phyloP scores from a whole-genome alignment of 2,113 vertebrate genomes.

The Porphyrio hochstetteri region DNA sequence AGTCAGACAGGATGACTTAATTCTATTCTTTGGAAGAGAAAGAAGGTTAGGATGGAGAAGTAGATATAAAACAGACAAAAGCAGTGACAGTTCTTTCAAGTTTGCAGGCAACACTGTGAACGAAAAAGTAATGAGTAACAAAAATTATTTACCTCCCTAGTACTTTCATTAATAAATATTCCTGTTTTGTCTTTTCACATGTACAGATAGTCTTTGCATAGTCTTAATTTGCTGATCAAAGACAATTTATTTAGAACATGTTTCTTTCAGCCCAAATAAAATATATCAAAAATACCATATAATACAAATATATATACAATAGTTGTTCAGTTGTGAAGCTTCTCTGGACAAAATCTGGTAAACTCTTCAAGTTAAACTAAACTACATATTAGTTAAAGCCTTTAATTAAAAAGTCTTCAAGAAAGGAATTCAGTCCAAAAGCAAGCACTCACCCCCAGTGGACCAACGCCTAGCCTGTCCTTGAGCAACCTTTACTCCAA shows the following conservation, averaged over 20 bases:
- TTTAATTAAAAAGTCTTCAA: background rate
- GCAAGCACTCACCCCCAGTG: background rate
- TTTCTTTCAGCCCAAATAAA: background rate
- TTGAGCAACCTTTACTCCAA: background rate
- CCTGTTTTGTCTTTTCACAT: background rate
- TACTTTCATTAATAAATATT: background rate
- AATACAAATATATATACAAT: background rate
- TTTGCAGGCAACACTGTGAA: background rate
- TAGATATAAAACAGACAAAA: background rate
- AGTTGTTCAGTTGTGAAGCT: background rate
- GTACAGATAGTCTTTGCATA: background rate
- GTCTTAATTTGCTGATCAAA: background rate
- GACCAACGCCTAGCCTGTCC: background rate
- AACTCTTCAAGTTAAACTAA: background rate
- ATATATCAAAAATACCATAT: background rate
- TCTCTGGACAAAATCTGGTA: background rate
- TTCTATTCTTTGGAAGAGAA: background rate
- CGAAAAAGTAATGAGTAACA: background rate
- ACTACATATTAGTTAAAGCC: background rate
- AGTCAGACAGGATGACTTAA: background rate
- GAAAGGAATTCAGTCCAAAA: background rate
- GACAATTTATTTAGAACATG: background rate
- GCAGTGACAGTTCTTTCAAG: background rate
- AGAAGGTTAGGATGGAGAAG: background rate
- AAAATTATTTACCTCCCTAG: background rate